A percentile compares a stretch with the other conserved stretches of the same genome.
Conservation (phyloP, 2,113 vertebrate species). For the Psammodynastes pulverulentus region DNA sequence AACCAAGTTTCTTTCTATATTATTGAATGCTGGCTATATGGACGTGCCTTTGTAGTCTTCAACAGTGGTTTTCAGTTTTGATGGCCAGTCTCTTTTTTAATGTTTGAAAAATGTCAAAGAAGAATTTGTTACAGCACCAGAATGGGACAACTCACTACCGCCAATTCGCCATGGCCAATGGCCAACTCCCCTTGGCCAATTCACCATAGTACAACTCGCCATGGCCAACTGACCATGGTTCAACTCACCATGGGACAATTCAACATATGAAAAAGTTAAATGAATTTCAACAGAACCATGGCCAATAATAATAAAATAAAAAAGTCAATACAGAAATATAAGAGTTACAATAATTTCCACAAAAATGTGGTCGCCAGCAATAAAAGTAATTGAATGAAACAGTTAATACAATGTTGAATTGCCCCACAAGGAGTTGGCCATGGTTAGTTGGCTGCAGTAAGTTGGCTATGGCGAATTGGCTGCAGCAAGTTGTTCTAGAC, state of each 20-base stretch:
- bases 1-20: neutral
- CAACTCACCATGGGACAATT: neutral
- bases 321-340: neutral
- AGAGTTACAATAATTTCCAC: neutral
- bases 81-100: neutral
- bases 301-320: neutral
- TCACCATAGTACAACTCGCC: neutral
- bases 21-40: neutral
- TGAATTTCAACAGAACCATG: neutral
- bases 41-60: neutral
- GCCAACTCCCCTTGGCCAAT: neutral
- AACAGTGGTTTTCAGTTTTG: neutral
- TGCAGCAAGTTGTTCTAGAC: neutral
- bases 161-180: neutral
- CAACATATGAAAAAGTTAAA: neutral
- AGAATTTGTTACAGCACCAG: neutral
- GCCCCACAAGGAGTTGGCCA: neutral
- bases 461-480: too few relatives aligned
- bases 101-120: neutral
- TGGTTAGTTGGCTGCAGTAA: neutral
- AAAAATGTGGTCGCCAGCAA: neutral
- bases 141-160: neutral
- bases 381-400: neutral
- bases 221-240: neutral
- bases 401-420: neutral